Evolutionary conservation across 2,113 vertebrate species (phyloP).

Genomic region (Spea multiplicata): DNA sequence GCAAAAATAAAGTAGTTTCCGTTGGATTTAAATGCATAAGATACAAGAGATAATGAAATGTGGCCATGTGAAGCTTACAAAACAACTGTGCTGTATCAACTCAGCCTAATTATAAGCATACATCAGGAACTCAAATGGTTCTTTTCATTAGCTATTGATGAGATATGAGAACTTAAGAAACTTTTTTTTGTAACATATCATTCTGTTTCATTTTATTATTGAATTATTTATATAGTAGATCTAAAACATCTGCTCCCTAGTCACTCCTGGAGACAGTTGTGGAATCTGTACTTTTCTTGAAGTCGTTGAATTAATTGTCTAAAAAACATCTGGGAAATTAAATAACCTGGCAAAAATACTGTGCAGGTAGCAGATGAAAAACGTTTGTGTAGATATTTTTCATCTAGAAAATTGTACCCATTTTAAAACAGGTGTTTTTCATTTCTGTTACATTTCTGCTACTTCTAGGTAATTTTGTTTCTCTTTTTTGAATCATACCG

Average conservation of each 20-base stretch:
- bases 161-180: slow-evolving; percentile 12
- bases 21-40: background rate
- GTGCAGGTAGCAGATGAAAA: slow-evolving; percentile 49
- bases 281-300: slow-evolving; percentile 45
- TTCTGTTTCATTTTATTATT: slow-evolving; percentile 40
- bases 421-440: slow-evolving; percentile 44
- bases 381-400: slow-evolving; percentile 46
- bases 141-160: slow-evolving; percentile 36
- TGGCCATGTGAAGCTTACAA: background rate
- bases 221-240: slow-evolving; percentile 42
- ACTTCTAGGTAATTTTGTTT: slow-evolving; percentile 43
- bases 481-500: slow-evolving; percentile 34
- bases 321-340: slow-evolving; percentile 49
- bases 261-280: slow-evolving; percentile 45
- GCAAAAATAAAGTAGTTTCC: background rate
- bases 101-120: slow-evolving; percentile 49
- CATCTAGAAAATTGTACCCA: slow-evolving; percentile 41
- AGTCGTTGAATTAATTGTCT: slow-evolving; percentile 46
- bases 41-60: slow-evolving; percentile 13
- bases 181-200: slow-evolving; percentile 33
- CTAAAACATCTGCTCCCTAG: slow-evolving; percentile 42
- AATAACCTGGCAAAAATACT: slow-evolving; percentile 48
- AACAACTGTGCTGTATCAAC: background rate
- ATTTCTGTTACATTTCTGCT: slow-evolving; percentile 45
- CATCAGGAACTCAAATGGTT: background rate